phyloP scores from a whole-genome alignment of 2,113 vertebrate genomes.

The Toxotes chatareus region DNA sequence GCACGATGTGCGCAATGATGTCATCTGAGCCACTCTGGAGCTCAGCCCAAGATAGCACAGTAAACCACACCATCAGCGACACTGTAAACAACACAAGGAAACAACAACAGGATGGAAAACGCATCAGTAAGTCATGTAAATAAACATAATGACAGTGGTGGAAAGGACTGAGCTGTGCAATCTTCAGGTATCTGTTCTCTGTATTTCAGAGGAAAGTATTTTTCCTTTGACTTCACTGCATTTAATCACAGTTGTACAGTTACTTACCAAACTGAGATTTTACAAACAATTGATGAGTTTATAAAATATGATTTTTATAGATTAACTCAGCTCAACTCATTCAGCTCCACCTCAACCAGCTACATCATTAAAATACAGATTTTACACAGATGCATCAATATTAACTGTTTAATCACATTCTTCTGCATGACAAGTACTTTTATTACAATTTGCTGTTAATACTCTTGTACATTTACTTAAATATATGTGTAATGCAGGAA shows the following conservation, averaged over 20 bases:
- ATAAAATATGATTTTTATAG: neutral
- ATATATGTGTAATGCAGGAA: too few species aligned
- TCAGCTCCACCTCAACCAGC: too few species aligned
- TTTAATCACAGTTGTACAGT: too few species aligned
- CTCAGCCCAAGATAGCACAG: slow-evolving; percentile 53
- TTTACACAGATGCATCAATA: neutral
- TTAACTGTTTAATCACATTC: too few species aligned
- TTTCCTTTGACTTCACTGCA: too few species aligned
- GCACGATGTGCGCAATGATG: slow-evolving; percentile 62
- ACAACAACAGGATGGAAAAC: slow-evolving; percentile 40
- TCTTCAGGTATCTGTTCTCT: neutral
- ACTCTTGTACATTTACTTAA: too few species aligned
- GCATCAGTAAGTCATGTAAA: slow-evolving; percentile 12
- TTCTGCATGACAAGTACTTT: too few species aligned
- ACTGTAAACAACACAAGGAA: slow-evolving; percentile 59
- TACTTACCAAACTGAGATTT: neutral
- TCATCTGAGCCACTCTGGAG: slow-evolving; percentile 52
- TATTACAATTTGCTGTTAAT: too few species aligned
- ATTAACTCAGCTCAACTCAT: neutral
- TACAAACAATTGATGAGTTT: neutral
- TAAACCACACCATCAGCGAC: slow-evolving; percentile 39
- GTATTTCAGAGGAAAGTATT: too few species aligned
- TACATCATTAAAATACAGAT: neutral
- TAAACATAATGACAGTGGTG: neutral
- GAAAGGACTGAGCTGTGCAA: neutral